phyloP scores from a whole-genome alignment of 2,797 vertebrate species.

The Falco naumanni region DNA sequence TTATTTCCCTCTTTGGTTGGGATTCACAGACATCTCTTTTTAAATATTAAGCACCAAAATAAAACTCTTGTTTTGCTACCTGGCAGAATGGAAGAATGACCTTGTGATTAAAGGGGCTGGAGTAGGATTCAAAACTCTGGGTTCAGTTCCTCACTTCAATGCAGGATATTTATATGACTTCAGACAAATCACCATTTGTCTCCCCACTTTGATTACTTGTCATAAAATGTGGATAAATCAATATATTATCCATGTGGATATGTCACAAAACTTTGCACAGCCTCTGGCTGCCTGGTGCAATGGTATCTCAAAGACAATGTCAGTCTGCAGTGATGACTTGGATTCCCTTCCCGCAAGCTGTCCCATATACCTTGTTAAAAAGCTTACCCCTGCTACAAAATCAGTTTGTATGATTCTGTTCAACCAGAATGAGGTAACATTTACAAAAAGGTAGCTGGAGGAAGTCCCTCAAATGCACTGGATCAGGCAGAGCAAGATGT shows the following conservation, averaged over 20 bases:
- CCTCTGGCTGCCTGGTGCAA: background rate
- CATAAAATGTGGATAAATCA: background rate
- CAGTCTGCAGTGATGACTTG: background rate
- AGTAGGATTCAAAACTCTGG: background rate
- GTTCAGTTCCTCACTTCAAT: background rate
- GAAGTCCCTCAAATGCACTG: background rate
- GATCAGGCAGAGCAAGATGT: background rate
- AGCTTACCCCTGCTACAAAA: background rate
- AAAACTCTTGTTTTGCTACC: constrained; percentile 8
- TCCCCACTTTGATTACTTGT: background rate
- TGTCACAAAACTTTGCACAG: background rate
- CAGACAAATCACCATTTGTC: background rate
- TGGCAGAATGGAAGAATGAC: background rate
- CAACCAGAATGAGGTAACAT: background rate
- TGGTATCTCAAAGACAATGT: background rate
- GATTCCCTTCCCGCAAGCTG: background rate
- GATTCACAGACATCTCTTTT: background rate
- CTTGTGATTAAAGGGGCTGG: background rate
- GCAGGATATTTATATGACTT: background rate
- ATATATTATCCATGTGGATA: background rate
- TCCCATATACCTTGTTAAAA: background rate
- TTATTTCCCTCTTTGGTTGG: background rate
- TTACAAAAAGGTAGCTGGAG: background rate
- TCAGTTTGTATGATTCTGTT: background rate
- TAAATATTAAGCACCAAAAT: constrained; percentile 31